These are phyloP conservation scores for Machimus atricapillus DNA, from an alignment of 2,888 invertebrate genomes.

Conservation along the genomic window DNA sequence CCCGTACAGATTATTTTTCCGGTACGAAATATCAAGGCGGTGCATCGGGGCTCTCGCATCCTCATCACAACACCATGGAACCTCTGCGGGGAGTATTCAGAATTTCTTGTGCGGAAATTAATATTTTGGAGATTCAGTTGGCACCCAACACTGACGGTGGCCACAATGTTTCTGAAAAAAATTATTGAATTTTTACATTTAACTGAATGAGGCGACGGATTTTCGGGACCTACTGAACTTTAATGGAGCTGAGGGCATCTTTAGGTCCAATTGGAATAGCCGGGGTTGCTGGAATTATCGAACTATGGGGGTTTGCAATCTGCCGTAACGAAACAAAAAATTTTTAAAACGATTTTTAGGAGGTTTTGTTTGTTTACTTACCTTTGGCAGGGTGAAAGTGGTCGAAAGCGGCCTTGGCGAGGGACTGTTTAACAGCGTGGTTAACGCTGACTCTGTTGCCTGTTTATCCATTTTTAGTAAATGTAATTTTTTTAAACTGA, in stretches of 20 bases:
- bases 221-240: conserved; percentile 65
- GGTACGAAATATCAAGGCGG: conserved; percentile 75
- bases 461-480: conserved; percentile 48
- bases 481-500: not conserved
- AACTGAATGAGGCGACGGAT: not conserved
- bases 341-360: not conserved
- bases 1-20: conserved; percentile 86
- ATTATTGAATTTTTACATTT: not conserved
- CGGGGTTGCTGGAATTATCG: conserved; percentile 65
- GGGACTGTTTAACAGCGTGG: conserved; percentile 60
- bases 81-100: conserved; percentile 82
- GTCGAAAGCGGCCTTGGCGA: conserved; percentile 56
- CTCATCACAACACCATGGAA: conserved; percentile 87
- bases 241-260: conserved; percentile 69
- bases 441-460: conserved; percentile 54
- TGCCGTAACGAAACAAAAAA: not conserved
- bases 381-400: conserved; percentile 48
- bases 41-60: conserved; percentile 78
- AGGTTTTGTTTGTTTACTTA: not conserved
- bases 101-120: conserved; percentile 80
- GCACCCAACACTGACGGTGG: conserved; percentile 78
- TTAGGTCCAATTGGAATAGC: conserved; percentile 65
- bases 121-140: conserved; percentile 76
- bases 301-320: conserved; percentile 62
- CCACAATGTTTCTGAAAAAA: conserved; percentile 75